Conservation (phyloP, 23 tunicate genomes). For the Trididemnum nubilum region DNA sequence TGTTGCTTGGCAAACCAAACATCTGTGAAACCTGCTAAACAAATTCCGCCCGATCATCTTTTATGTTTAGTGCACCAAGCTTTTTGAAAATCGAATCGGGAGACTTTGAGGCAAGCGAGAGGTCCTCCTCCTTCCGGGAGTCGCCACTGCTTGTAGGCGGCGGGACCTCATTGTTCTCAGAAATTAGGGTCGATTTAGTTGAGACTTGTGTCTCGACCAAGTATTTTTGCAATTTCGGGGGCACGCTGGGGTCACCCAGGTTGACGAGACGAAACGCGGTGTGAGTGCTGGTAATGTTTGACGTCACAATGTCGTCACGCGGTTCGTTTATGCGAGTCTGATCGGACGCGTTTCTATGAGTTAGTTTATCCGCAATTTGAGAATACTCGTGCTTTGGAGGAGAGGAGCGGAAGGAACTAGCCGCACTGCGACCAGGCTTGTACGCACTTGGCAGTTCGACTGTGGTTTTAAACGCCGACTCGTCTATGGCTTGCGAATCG, state of each 20-base stretch:
- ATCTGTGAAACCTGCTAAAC: too few species aligned
- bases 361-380: conserved; percentile 16
- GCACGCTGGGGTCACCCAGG: neutral
- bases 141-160: neutral
- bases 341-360: conserved; percentile 17
- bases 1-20: too few species aligned
- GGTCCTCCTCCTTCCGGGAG: neutral
- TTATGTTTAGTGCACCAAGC: neutral
- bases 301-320: neutral
- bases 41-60: conserved; percentile 11
- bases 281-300: conserved; percentile 22
- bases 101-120: neutral
- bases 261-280: conserved; percentile 30
- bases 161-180: conserved; percentile 7
- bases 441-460: neutral
- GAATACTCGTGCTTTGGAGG: conserved; percentile 34
- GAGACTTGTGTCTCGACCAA: conserved; percentile 28
- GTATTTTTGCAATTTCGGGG: conserved; percentile 37
- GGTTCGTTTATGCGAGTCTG: neutral
- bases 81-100: neutral
- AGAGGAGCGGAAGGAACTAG: conserved; percentile 20
- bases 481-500: neutral
- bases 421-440: conserved; percentile 53
- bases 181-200: conserved; percentile 18
- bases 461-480: neutral